Base-by-base conservation (phyloP, 2,113 vertebrate species). In the Cynocephalus volans region DNA sequence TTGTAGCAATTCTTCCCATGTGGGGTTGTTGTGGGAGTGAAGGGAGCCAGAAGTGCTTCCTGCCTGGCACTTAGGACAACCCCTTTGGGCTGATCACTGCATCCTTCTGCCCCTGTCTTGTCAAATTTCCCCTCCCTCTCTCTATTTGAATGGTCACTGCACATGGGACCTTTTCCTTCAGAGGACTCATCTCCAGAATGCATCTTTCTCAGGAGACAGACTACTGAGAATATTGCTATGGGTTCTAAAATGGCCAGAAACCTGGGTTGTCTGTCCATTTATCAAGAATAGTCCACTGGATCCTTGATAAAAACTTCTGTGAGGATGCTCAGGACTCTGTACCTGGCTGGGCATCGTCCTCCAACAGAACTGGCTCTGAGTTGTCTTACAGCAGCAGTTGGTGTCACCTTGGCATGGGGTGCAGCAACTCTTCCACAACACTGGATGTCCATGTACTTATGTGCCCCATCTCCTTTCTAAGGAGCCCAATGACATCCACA, bases 171-270 rank as follows among this genome's bases (percentile, higher is more conserved):
- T 93, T 90, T 86, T 19, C 10, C 64, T 52, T 82, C 28, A 33
- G 45, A 85, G 13, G 23, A 93, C 23, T 65, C 14, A 82, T 96
- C 92, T 92, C 67, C 62, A 95, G 31, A 93, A 60, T 33, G 9
- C 8, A 33, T 73, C 26, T 90, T 80, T 73, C 26, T 24, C 26
- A 83, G 36, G 52, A 81, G 54, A 91, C 4, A 77, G 21, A 69
- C 28, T 36, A 26, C 19, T 65, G 58, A 65, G 52, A 95, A 77
- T 82, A 62, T 81, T 91, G 4, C 19, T 67, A 10, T 84, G 69
- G 62, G n/a, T 64, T 81, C 64, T 52, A 67, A 52, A 88, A 50
- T 26, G 82, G 8, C 83, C 69, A 93, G 54, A 50, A 82, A 17
- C 6, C 11, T 17, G 2, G 26, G 6, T 31, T 91, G 36, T 89